These are phyloP conservation scores for Penaeus chinensis DNA, from an alignment of 1,140 invertebrate genomes.

Conservation along the genomic window DNA sequence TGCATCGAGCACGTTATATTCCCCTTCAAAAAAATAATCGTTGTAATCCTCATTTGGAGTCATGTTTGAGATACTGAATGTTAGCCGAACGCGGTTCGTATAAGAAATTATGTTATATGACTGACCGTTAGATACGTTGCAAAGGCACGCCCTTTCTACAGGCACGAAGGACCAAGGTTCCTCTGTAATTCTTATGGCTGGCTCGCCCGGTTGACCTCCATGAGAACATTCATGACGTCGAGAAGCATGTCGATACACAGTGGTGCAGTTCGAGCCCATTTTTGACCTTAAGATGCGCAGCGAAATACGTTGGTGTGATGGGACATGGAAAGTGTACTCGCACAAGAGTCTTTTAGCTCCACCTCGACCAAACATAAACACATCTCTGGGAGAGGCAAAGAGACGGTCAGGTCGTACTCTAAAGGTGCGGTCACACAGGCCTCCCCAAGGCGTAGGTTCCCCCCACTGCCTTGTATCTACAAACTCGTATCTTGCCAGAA, in stretches of 20 bases:
- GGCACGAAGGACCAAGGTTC: conserved; percentile 51
- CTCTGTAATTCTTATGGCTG: conserved; percentile 55
- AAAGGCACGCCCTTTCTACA: conserved; percentile 55
- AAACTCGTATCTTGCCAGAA: conserved; percentile 62
- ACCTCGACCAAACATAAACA: conserved; percentile 60
- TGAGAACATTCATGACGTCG: conserved; percentile 60
- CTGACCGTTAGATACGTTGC: conserved; percentile 47
- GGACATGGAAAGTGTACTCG: conserved; percentile 58
- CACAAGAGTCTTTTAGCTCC: conserved; percentile 55
- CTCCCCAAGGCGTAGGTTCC: conserved; percentile 38
- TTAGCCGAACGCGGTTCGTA: conserved; percentile 50
- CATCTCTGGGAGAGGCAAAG: conserved; percentile 62
- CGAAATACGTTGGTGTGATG: conserved; percentile 49
- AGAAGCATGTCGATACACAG: conserved; percentile 55
- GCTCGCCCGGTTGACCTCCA: conserved; percentile 42
- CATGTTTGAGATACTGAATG: conserved; percentile 59
- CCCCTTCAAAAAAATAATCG: conserved; percentile 61
- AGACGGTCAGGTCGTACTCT: conserved; percentile 56
- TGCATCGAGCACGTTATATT: conserved; percentile 52
- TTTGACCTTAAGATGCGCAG: conserved; percentile 55
- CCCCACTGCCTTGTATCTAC: conserved; percentile 61
- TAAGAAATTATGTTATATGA: conserved; percentile 58
- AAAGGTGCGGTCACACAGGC: conserved; percentile 59
- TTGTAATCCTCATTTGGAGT: conserved; percentile 57
- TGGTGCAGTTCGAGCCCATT: conserved; percentile 58